A percentile compares a stretch with the other conserved stretches of the same genome.
These are phyloP conservation scores for Heliopora coerulea DNA, from an alignment of 92 coral and sea anemone genomes.

Conservation along the genomic window DNA sequence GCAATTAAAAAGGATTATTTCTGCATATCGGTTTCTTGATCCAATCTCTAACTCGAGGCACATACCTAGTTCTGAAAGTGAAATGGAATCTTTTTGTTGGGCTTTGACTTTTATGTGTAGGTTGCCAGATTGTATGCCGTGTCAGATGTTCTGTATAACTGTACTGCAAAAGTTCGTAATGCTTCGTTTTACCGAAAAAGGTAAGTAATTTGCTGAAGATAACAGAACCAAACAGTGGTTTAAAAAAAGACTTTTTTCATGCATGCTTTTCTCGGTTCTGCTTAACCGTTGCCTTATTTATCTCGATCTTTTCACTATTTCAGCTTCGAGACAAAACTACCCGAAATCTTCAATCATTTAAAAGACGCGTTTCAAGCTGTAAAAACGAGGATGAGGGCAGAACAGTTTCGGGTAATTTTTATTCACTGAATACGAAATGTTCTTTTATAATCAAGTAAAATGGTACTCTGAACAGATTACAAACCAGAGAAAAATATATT, in stretches of 20 bases:
- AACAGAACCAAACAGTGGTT: too few species aligned
- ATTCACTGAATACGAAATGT: background rate
- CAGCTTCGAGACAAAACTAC: conserved; percentile 79
- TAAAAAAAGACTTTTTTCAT: too few species aligned
- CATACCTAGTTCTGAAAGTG: too few species aligned
- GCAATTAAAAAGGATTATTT: too few species aligned
- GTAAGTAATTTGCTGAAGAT: conserved; percentile 42
- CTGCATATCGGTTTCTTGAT: too few species aligned
- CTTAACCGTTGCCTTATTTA: too few species aligned
- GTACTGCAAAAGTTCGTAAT: conserved; percentile 94
- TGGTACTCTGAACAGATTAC: too few species aligned
- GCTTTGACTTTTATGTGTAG: conserved; percentile 35
- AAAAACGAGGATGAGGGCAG: conserved; percentile 98
- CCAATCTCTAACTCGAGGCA: too few species aligned
- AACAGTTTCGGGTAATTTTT: conserved; percentile 76
- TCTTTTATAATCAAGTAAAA: too few species aligned
- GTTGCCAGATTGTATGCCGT: conserved; percentile 85
- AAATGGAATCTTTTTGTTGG: too few species aligned
- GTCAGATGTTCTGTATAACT: conserved; percentile 89
- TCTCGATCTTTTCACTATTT: conserved; percentile 9
- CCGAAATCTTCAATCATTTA: conserved; percentile 69
- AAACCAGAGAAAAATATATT: too few species aligned
- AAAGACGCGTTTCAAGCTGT: conserved; percentile 83
- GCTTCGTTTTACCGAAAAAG: conserved; percentile 94
- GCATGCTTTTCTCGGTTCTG: too few species aligned